These are phyloP conservation scores for Papilio dardanus DNA, from an alignment of 1,140 invertebrate genomes.

Conservation along the genomic window DNA sequence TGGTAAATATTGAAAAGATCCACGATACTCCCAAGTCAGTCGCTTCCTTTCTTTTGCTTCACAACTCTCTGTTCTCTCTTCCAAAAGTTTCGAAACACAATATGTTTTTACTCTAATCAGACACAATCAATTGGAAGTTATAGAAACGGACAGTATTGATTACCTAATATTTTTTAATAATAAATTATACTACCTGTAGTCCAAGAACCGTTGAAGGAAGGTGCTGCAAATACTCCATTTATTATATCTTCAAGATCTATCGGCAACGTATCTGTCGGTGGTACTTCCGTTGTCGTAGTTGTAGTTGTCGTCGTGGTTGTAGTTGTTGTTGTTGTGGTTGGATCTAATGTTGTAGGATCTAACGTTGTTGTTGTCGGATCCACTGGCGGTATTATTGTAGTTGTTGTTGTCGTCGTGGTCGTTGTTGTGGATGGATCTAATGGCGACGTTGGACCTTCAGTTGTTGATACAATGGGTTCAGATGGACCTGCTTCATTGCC, in stretches of 20 bases:
- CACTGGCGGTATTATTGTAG: slow-evolving; percentile 43
- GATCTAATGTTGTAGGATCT: slow-evolving; percentile 40
- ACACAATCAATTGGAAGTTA: too few species aligned
- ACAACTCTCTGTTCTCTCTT: too few species aligned
- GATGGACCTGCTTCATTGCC: slow-evolving; percentile 52
- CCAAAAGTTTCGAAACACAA: too few species aligned
- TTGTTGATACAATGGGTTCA: slow-evolving; percentile 47
- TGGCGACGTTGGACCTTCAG: slow-evolving; percentile 49
- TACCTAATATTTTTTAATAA: too few species aligned
- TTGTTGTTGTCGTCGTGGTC: slow-evolving; percentile 41
- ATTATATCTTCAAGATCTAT: slow-evolving; percentile 68
- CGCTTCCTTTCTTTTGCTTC: too few species aligned
- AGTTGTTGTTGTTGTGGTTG: slow-evolving; percentile 38
- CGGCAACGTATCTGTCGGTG: slow-evolving; percentile 39
- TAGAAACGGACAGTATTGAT: too few species aligned
- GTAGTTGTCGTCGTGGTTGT: slow-evolving; percentile 43
- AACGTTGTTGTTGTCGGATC: slow-evolving; percentile 44
- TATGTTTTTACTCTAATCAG: too few species aligned
- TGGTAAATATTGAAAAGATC: too few species aligned
- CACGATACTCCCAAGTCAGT: too few species aligned
- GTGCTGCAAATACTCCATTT: slow-evolving; percentile 58
- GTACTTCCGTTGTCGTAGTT: slow-evolving; percentile 40
- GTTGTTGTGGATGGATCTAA: slow-evolving; percentile 45
- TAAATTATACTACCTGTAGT: slow-evolving; percentile 66
- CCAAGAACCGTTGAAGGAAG: slow-evolving; percentile 67